Evolutionary conservation across 2,888 invertebrate genomes (phyloP), one percentile per base, ranked within the genome.

Genomic region (Agriotes lineatus): DNA sequence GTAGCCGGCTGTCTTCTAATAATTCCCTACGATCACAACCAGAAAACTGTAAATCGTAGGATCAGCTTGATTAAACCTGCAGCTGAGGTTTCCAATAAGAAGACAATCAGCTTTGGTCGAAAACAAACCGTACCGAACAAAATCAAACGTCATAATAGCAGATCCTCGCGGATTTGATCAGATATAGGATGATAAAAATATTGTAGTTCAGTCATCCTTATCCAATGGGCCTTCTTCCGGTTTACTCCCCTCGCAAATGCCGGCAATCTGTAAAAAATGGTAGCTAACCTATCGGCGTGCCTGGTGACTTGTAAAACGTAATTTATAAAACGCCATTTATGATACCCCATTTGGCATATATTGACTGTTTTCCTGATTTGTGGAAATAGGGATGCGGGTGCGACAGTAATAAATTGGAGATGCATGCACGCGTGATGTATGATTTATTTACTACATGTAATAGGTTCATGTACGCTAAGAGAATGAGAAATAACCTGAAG

Each of bases 291-390:
- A 72, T 71, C 69, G 60, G 54, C 42, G 64, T 71, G 72, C 70
- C 58, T 71, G 68, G 68, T 70, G 73, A 73, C 67, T 73, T 69
- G 72, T 73, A 70, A 73, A 73, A 73, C 45, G 68, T 74, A 74
- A 74, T 74, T 74, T 74, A 72, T 74, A 72, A 74, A 74, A 74
- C 70, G 69, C 71, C 72, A 70, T 74, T 72, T 74, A 70, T 71
- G 74, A 72, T 71, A 72, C 69, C 65, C 69, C 71, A 72, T 74
- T 74, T 71, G 71, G 74, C 71, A 72, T 72, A 69, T 71, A 74
- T 74, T 72, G 73, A 73, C 70, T 70, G 68, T 72, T 68, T 72
- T 68, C 69, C 64, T 68, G 73, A 73, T 73, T 73, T 72, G 70
- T 72, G 71, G 65, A 73, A 73, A 72, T 73, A 39, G 72, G 54